A percentile compares a stretch with the other conserved stretches of the same genome.
Evolutionary conservation across 2,113 vertebrate species (phyloP).

Genomic region (Camelus bactrianus): DNA sequence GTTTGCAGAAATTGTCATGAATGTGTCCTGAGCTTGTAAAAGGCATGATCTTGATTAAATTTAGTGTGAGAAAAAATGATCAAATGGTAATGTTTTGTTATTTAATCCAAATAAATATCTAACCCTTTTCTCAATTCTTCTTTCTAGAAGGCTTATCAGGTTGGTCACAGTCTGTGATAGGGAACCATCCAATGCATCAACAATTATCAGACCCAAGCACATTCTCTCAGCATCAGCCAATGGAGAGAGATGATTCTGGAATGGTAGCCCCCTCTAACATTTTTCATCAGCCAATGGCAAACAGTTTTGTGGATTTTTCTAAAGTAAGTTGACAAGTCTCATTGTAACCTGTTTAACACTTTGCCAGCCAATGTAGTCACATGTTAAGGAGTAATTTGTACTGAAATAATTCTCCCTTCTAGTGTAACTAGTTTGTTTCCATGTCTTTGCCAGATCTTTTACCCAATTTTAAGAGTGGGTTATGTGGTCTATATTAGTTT

Average conservation of each 20-base stretch:
- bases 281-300: conserved; percentile 97
- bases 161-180: conserved; percentile 98
- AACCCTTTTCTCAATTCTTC: conserved; percentile 68
- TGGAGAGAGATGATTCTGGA: conserved; percentile 99
- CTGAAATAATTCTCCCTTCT: conserved; percentile 62
- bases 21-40: neutral
- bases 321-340: conserved; percentile 90
- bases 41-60: conserved; percentile 61
- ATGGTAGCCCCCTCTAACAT: conserved; percentile 98
- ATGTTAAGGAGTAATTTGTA: conserved; percentile 60
- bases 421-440: conserved; percentile 45
- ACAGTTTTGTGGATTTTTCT: conserved; percentile 98
- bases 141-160: conserved; percentile 96
- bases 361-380: conserved; percentile 43
- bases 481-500: neutral
- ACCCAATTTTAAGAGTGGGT: conserved; percentile 22
- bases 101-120: conserved; percentile 69
- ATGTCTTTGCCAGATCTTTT: conserved; percentile 42
- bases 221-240: conserved; percentile 98
- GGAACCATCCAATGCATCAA: conserved; percentile 96
- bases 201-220: conserved; percentile 95
- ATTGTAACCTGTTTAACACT: conserved; percentile 55
- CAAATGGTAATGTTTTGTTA: conserved; percentile 60
- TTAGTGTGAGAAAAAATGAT: conserved; percentile 45
- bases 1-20: neutral